Conservation (phyloP, 2,888 invertebrate genomes). For the Watsonalla cultraria region DNA sequence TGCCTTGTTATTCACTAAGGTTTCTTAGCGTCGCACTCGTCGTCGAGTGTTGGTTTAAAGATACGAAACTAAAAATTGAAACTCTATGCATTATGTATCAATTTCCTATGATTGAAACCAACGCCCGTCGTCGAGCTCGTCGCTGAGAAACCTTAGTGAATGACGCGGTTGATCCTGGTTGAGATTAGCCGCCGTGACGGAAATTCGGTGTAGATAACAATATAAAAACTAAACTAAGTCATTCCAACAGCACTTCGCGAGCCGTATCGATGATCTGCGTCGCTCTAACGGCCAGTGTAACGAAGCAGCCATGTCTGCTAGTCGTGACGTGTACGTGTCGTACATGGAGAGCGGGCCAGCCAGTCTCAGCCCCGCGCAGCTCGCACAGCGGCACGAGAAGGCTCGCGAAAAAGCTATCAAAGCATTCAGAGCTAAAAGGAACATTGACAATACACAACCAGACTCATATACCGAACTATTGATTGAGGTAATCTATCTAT, state of each 20-base stretch:
- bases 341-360: not conserved
- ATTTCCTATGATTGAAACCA: too few relatives aligned
- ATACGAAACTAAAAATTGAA: too few relatives aligned
- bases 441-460: not conserved
- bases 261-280: not conserved
- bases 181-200: too few relatives aligned
- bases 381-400: constrained; percentile 3
- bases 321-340: not conserved
- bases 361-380: not conserved
- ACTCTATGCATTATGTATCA: too few relatives aligned
- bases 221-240: not conserved
- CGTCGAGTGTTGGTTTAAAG: too few relatives aligned
- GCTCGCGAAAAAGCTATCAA: constrained; percentile 6
- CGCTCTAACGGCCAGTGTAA: not conserved
- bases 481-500: not conserved
- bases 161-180: too few relatives aligned
- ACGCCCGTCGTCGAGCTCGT: too few relatives aligned
- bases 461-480: not conserved
- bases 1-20: too few relatives aligned
- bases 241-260: not conserved
- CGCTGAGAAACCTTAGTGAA: too few relatives aligned
- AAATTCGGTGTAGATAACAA: too few relatives aligned
- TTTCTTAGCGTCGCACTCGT: too few relatives aligned
- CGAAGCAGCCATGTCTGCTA: not conserved
- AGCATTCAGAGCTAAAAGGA: not conserved